A percentile compares a stretch with the other conserved stretches of the same genome.
phyloP scores from a whole-genome alignment of 1,140 invertebrate genomes.

The Tribolium madens region DNA sequence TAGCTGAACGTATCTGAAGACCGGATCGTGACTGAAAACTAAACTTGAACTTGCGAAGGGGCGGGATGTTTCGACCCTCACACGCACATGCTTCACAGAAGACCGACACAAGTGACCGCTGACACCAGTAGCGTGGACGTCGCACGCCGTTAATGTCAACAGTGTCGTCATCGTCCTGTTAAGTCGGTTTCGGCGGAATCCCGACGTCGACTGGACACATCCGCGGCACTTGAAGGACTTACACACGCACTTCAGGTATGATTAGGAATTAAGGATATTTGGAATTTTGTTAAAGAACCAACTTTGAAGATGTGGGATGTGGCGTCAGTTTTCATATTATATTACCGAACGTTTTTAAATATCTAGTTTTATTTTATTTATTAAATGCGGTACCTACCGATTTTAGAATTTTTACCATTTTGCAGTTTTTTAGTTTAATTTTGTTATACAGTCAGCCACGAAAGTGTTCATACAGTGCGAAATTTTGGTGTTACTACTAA shows the following conservation, averaged over 20 bases:
- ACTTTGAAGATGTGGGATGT: background rate
- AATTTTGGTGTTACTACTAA: too few relatives aligned
- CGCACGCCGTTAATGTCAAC: constrained; percentile 43
- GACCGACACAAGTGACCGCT: constrained; percentile 47
- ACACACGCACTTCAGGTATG: background rate
- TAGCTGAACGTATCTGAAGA: constrained; percentile 18
- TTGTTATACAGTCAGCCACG: too few relatives aligned
- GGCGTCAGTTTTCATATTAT: too few relatives aligned
- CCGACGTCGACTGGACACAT: background rate
- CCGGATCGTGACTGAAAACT: constrained; percentile 36
- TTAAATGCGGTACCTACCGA: too few relatives aligned
- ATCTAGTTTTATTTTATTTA: too few relatives aligned
- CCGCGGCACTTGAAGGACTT: background rate
- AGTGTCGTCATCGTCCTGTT: constrained; percentile 12
- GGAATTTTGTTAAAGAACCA: background rate
- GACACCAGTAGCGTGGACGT: constrained; percentile 50
- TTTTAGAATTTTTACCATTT: too few relatives aligned
- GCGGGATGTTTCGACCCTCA: constrained; percentile 53
- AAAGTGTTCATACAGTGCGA: too few relatives aligned
- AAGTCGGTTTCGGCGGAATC: background rate
- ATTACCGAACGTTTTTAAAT: background rate
- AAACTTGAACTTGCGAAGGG: constrained; percentile 46
- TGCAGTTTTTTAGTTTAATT: too few relatives aligned
- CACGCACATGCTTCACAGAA: constrained; percentile 48
- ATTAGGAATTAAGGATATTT: background rate